Conservation (phyloP, 2,113 vertebrate genomes). For the Rhabdornis inornatus region DNA sequence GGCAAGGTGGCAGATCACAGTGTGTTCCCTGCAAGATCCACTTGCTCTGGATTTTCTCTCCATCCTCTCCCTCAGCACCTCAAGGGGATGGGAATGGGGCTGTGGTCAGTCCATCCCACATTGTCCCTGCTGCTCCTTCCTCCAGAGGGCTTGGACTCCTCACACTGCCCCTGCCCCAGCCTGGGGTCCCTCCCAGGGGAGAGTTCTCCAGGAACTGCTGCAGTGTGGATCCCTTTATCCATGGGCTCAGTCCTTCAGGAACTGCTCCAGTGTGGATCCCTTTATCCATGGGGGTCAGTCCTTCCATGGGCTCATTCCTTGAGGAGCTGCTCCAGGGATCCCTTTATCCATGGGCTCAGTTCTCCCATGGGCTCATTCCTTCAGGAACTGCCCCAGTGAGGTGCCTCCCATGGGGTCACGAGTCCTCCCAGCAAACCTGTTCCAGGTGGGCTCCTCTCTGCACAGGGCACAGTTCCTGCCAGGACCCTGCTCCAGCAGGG, state of each 20-base stretch:
- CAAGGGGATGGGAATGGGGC: background rate
- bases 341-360: background rate
- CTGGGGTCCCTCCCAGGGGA: background rate
- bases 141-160: background rate
- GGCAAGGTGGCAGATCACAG: background rate
- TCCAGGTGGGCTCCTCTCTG: background rate
- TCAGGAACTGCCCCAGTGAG: background rate
- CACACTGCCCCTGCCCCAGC: background rate
- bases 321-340: background rate
- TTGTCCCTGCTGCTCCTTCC: background rate
- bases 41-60: background rate
- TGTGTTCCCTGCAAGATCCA: background rate
- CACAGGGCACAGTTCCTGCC: background rate
- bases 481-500: background rate
- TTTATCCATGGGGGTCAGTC: background rate
- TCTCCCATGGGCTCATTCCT: background rate
- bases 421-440: background rate
- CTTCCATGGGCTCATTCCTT: background rate
- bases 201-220: background rate
- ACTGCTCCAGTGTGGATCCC: background rate
- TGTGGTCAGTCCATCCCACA: background rate
- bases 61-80: background rate
- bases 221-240: background rate
- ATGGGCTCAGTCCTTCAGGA: background rate
- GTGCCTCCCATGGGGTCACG: background rate